phyloP scores from a whole-genome alignment of 1,140 invertebrate genomes.

The Druon quercuslanigerum region DNA sequence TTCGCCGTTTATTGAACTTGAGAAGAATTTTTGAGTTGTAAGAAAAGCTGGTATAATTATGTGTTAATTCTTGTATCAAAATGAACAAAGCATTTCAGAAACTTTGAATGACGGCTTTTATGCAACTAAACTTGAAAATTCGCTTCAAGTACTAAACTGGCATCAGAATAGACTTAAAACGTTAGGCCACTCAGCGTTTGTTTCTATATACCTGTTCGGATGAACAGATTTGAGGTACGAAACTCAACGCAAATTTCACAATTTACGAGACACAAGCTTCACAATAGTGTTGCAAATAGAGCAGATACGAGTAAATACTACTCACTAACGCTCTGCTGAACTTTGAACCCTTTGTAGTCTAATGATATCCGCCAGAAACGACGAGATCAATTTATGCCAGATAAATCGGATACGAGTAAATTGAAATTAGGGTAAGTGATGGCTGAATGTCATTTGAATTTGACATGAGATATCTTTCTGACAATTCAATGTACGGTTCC shows the following conservation, averaged over 20 bases:
- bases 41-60: neutral
- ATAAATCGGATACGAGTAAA: slow-evolving; percentile 28
- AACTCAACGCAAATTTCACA: slow-evolving; percentile 24
- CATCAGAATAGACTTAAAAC: neutral
- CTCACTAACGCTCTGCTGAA: slow-evolving; percentile 6
- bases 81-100: neutral
- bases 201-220: slow-evolving; percentile 15
- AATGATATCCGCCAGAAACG: slow-evolving; percentile 24
- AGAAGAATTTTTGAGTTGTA: no score
- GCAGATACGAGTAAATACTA: slow-evolving; percentile 27
- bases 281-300: slow-evolving; percentile 30
- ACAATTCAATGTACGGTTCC: slow-evolving; percentile 12
- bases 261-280: slow-evolving; percentile 25
- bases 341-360: slow-evolving; percentile 26
- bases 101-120: neutral
- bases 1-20: no score
- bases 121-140: slow-evolving; percentile 17
- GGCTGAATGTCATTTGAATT: slow-evolving; percentile 28
- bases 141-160: neutral
- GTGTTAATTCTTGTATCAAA: neutral
- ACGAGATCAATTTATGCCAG: slow-evolving; percentile 22
- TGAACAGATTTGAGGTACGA: slow-evolving; percentile 18
- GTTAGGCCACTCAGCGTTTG: slow-evolving; percentile 27
- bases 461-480: slow-evolving; percentile 30
- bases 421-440: slow-evolving; percentile 27